Base-by-base conservation (phyloP, 2,888 invertebrate genomes). In the Dasypogon diadema region DNA sequence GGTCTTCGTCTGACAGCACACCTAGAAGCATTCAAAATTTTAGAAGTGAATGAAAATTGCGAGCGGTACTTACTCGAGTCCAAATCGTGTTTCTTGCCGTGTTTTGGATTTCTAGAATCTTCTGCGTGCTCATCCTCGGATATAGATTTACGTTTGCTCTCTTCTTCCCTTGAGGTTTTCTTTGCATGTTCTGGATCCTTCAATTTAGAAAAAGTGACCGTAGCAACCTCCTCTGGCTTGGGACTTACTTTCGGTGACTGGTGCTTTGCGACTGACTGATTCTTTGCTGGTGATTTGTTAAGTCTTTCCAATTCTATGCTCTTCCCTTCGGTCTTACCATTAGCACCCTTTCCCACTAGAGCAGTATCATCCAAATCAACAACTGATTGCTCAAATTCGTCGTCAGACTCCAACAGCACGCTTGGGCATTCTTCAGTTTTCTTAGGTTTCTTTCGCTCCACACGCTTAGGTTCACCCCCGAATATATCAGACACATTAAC, bases 1-100 rank as follows among this genome's bases (percentile, higher is more conserved):
- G 88, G 79, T 92, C 92, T 83, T 93, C 91, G 84, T 91, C 92
- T 18, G 83, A 80, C 0, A 85, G 26, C 2, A 85, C 81, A 77
- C 82, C 83, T 82, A 6, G 3, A 46, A 14, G 12, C n/a, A 79
- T 42, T 74, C 24, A 70, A 26, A 56, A 18, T n/a, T n/a, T n/a
- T n/a, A n/a, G n/a, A n/a, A n/a, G n/a, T n/a, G n/a, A n/a, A n/a
- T n/a, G n/a, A 37, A 48, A 58, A 14, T 14, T 26, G 68, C 22
- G 18, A n/a, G 34, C 34, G 8, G 14, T 3, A 30, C 68, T 76
- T 79, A 82, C 85, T 85, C n/a, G 80, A 80, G 26, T 85, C 83
- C 21, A 85, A 79, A 77, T 84, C 84, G 10, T 26, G 30, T 22
- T 79, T 70, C 21, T 74, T 30, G 4, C 56, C 30, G 3, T 30